Conservation (phyloP, 2,888 invertebrate genomes). For the Apantesis nais region DNA sequence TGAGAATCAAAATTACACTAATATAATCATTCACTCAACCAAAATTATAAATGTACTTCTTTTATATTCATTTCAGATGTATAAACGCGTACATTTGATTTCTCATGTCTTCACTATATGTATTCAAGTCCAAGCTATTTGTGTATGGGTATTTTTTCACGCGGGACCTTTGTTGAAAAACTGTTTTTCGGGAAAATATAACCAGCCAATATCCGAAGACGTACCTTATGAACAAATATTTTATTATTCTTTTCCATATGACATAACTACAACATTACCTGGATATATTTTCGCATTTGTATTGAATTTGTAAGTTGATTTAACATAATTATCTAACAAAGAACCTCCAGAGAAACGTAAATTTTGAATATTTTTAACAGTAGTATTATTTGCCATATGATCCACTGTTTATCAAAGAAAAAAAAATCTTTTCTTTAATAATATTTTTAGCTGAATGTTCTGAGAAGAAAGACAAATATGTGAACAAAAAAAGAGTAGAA, state of each 20-base stretch:
- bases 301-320: conserved; percentile 8
- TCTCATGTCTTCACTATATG: conserved; percentile 5
- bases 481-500: neutral
- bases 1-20: neutral
- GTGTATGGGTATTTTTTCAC: neutral
- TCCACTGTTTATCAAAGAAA: neutral
- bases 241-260: conserved; percentile 4
- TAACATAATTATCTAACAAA: neutral
- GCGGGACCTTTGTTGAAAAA: neutral
- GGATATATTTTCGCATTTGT: conserved; percentile 4
- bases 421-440: neutral
- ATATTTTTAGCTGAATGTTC: neutral
- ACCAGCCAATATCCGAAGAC: neutral
- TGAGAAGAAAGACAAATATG: neutral
- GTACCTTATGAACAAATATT: conserved; percentile 6
- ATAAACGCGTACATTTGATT: conserved; percentile 7
- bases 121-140: neutral
- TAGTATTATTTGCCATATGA: neutral
- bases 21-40: no score
- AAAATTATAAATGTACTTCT: neutral
- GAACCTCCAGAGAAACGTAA: neutral
- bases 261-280: neutral
- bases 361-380: neutral
- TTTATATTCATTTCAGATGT: conserved; percentile 3
- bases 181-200: conserved; percentile 2